Percentiles rank a stretch among this genome's conserved stretches.
Conservation (phyloP, 2,888 invertebrate species). For the Tipula helvola region DNA sequence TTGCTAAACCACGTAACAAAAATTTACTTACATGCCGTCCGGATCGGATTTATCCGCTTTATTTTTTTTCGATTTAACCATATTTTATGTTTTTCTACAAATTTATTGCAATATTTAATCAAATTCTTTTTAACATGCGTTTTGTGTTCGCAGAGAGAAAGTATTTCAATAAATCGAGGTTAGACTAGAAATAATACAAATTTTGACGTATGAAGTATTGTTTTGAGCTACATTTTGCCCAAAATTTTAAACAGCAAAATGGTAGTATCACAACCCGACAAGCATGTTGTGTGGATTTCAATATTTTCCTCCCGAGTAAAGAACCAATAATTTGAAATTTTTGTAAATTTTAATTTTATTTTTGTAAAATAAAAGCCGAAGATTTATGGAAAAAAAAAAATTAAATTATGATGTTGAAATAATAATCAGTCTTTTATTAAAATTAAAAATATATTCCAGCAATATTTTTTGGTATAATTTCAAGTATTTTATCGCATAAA, state of each 20-base stretch:
- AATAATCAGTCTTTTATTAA: background rate
- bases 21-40: background rate
- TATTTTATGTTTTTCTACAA: background rate
- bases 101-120: background rate
- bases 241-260: background rate
- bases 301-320: too few species aligned
- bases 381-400: background rate
- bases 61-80: background rate
- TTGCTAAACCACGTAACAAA: background rate
- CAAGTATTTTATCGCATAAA: background rate
- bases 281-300: background rate
- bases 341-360: too few species aligned
- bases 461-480: background rate
- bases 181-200: background rate
- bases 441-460: background rate
- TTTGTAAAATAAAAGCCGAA: too few species aligned
- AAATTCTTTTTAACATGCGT: background rate
- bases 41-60: background rate
- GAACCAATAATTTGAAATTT: too few species aligned
- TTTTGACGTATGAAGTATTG: background rate
- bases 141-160: background rate
- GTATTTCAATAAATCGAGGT: background rate
- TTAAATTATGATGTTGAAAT: background rate
- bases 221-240: background rate
- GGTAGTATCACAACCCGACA: background rate